Base-by-base conservation (phyloP, 1,140 invertebrate species). In the Apis florea region DNA sequence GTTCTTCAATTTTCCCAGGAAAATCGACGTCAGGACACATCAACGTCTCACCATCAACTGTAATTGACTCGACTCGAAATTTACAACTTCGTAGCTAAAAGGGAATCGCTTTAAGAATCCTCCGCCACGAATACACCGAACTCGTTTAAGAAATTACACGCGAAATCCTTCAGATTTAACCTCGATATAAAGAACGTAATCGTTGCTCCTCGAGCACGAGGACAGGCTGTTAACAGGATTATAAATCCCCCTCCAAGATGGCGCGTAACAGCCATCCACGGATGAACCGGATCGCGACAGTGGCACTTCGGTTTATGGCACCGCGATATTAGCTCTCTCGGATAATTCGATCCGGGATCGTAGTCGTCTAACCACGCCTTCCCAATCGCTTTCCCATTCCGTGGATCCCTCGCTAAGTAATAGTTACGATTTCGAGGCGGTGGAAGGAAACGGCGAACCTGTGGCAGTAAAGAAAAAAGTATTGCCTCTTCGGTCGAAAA, bases 371-470 rank as follows among this genome's bases (percentile, higher is more conserved):
- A 79, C 84, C 82, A 86, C 85, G 85, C 79, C 84, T 66, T 51
- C 75, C 70, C 77, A 79, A 86, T 86, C 85, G 74, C 79, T 79
- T 59, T 83, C 64, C 70, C 31, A 54, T 78, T 63, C 61, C 64
- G 9, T 15, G 26, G 31, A 71, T 67, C 59, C 74, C 59, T 61
- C 12, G 79, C 54, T 86, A 78, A 86, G 85, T 83, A 86, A 86
- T 85, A 84, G 72, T 79, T 85, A 86, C 80, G 82, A 71, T 79
- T 86, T 75, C 84, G 84, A 83, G 31, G 54, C 53, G 63, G 68
- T 75, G 59, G 68, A 53, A 49, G 17, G 53, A 56, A 56, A 69
- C 31, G 17, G 0, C 10, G 4, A 21, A n/a, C 82, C 26, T 53
- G 40, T 47, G 47, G 78, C 40, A 17, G 24, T 76, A 86, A 85